A percentile compares a stretch with the other conserved stretches of the same genome.
Evolutionary conservation across 2,888 invertebrate genomes (phyloP).

Genomic region (Trimorus sp.): DNA sequence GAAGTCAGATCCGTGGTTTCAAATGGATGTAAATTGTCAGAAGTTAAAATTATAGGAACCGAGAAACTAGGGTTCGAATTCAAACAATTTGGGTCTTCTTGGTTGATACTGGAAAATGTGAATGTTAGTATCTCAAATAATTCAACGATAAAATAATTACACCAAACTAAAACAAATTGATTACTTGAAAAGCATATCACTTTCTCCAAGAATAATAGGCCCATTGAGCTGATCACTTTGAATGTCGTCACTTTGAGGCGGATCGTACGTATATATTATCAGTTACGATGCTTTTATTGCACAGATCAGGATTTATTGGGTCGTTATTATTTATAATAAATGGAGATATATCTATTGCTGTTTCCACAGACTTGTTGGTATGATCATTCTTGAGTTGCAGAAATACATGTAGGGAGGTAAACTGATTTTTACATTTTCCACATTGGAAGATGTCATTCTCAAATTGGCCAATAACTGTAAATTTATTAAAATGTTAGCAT

Average conservation of each 20-base stretch:
- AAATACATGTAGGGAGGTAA: conserved; percentile 84
- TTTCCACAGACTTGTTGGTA: conserved; percentile 74
- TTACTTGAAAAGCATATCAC: conserved; percentile 80
- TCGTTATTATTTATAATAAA: conserved; percentile 76
- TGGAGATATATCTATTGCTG: conserved; percentile 77
- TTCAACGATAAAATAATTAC: neutral
- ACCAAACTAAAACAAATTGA: conserved; percentile 8
- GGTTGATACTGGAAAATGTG: conserved; percentile 76
- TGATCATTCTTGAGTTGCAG: conserved; percentile 84
- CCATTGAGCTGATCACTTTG: conserved; percentile 75
- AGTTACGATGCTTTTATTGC: conserved; percentile 69
- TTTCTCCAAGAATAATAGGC: conserved; percentile 79
- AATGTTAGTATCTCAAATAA: neutral
- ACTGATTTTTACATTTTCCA: conserved; percentile 87
- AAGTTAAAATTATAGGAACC: conserved; percentile 78
- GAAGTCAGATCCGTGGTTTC: conserved; percentile 50
- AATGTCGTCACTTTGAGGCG: conserved; percentile 74
- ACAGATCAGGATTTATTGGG: conserved; percentile 71
- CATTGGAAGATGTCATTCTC: conserved; percentile 88
- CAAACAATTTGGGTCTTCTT: conserved; percentile 77
- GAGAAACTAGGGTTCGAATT: conserved; percentile 77
- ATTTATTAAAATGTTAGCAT: neutral
- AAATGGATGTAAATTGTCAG: conserved; percentile 72
- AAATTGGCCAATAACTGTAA: conserved; percentile 80
- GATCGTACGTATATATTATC: conserved; percentile 72